phyloP scores from a whole-genome alignment of 1,140 invertebrate genomes.

The Brachionus angularis region DNA sequence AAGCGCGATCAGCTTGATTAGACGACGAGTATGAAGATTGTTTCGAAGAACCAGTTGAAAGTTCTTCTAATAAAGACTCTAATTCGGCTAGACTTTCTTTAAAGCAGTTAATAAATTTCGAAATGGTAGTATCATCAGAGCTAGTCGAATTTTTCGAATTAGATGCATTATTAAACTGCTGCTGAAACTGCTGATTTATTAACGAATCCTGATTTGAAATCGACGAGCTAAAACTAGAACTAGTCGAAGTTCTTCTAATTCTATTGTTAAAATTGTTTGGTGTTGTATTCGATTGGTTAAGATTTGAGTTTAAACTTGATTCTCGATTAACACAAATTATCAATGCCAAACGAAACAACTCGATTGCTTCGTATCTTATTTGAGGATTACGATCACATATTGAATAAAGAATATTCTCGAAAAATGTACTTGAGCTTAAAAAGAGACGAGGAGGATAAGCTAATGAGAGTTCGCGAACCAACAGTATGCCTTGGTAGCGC shows the following conservation, averaged over 20 bases:
- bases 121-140: not conserved
- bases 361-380: conserved; percentile 19
- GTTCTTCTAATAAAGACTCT: conserved; percentile 1
- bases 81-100: not conserved
- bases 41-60: not conserved
- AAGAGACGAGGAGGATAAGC: conserved; percentile 21
- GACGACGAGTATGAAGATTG: not conserved
- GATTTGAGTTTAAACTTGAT: too few relatives aligned
- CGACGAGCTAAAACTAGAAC: not conserved
- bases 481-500: conserved; percentile 25
- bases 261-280: too few relatives aligned
- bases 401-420: conserved; percentile 10
- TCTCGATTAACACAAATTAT: conserved; percentile 25
- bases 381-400: conserved; percentile 6
- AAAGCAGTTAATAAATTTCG: not conserved
- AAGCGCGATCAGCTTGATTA: not conserved
- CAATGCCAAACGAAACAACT: conserved; percentile 21
- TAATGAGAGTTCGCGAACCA: conserved; percentile 10
- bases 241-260: not conserved
- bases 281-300: too few relatives aligned
- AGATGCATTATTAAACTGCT: too few relatives aligned
- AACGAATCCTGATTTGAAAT: not conserved
- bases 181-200: not conserved
- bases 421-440: conserved; percentile 6
- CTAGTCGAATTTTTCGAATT: too few relatives aligned